phyloP scores from a whole-genome alignment of 35 echinoderm and acorn worm species.

The Heliocidaris erythrogramma region DNA sequence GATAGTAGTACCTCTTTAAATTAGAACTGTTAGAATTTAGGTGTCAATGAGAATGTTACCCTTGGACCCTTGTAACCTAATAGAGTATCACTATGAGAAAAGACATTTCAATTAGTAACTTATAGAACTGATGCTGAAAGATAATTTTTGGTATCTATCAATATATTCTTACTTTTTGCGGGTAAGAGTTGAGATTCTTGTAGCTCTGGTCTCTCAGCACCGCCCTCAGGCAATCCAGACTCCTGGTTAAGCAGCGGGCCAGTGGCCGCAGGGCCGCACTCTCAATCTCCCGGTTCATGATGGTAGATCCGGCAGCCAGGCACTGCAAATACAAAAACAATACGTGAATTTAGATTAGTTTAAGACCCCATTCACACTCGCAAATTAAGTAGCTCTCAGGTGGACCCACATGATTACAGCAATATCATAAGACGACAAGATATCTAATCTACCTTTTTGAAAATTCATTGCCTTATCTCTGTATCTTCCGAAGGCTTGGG shows the following conservation, averaged over 20 bases:
- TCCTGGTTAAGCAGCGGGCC: slow-evolving; percentile 73
- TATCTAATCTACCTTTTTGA: no score
- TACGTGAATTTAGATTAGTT: background rate
- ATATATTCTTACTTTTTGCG: slow-evolving; percentile 41
- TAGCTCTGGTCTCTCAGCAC: slow-evolving; percentile 92
- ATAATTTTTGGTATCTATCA: no score
- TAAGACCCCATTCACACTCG: background rate
- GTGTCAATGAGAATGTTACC: no score
- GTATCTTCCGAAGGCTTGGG: no score
- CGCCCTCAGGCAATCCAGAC: slow-evolving; percentile 72
- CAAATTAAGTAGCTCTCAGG: background rate
- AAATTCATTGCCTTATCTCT: no score
- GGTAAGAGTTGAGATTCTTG: slow-evolving; percentile 77
- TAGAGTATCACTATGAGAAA: no score
- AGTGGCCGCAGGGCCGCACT: slow-evolving; percentile 74
- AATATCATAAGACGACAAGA: background rate
- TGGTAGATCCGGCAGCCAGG: slow-evolving; percentile 89
- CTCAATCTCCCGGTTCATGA: slow-evolving; percentile 97
- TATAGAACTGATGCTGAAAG: no score
- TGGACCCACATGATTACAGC: background rate
- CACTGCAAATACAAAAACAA: slow-evolving; percentile 61
- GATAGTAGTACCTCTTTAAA: no score
- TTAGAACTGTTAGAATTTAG: no score
- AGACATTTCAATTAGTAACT: no score
- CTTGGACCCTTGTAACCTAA: no score